Percentiles rank a stretch among this genome's conserved stretches.
These are phyloP conservation scores for Sinopyrophorus schimmeli DNA, from an alignment of 2,888 invertebrate species.

Conservation along the genomic window DNA sequence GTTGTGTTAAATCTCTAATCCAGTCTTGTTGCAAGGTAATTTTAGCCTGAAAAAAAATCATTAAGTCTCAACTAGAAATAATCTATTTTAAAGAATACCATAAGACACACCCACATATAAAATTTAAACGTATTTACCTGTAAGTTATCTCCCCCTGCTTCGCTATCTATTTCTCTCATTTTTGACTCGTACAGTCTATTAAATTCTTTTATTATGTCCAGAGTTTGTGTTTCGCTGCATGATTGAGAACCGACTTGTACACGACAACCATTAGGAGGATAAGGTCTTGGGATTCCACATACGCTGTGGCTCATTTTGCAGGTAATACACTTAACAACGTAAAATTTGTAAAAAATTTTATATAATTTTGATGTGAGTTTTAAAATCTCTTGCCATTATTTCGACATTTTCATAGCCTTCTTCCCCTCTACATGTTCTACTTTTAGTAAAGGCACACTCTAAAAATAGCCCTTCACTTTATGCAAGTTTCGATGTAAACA, in stretches of 20 bases:
- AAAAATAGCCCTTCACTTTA: too few species aligned
- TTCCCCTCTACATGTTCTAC: conserved; percentile 6
- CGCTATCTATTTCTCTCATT: conserved; percentile 61
- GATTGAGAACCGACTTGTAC: not conserved
- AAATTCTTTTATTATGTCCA: conserved; percentile 63
- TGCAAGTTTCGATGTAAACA: too few species aligned
- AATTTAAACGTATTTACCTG: conserved; percentile 13
- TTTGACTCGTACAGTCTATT: conserved; percentile 65
- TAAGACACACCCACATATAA: conserved; percentile 18
- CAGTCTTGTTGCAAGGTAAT: conserved; percentile 65
- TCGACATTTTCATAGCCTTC: conserved; percentile 32
- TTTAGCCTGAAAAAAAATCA: conserved; percentile 60
- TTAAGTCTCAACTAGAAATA: too few species aligned
- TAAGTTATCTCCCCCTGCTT: conserved; percentile 53
- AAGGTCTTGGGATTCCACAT: too few species aligned
- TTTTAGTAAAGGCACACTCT: too few species aligned
- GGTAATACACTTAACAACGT: conserved; percentile 12
- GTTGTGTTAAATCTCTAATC: conserved; percentile 69
- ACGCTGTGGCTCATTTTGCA: not conserved
- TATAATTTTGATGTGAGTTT: conserved; percentile 26
- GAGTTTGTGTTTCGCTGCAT: conserved; percentile 51
- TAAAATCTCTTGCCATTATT: conserved; percentile 31
- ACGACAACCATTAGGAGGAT: not conserved
- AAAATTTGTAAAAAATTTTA: conserved; percentile 30
- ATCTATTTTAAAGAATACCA: too few species aligned